Conservation (phyloP, 2,113 vertebrate species). For the Paralichthys olivaceus region DNA sequence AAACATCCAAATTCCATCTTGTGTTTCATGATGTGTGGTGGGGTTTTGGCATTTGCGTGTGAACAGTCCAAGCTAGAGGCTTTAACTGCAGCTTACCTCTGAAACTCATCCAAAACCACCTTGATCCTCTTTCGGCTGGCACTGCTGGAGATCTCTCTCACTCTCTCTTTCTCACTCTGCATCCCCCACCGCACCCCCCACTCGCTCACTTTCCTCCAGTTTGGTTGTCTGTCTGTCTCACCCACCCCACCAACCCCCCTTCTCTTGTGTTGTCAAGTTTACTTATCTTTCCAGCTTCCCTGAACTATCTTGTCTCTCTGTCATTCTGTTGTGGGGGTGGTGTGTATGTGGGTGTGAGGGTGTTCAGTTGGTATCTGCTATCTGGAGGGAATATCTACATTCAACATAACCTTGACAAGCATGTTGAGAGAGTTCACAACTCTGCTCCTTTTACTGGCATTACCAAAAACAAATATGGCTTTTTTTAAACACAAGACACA, state of each 20-base stretch:
- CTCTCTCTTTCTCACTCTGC: conserved; percentile 21
- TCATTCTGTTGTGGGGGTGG: conserved; percentile 50
- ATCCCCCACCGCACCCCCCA: background rate
- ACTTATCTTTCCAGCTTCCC: conserved; percentile 55
- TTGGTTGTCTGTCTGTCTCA: conserved; percentile 30
- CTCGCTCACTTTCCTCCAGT: conserved; percentile 5
- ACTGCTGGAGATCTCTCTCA: conserved; percentile 48
- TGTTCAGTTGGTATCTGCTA: conserved; percentile 42
- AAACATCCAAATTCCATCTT: conserved; percentile 53
- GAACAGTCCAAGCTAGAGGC: conserved; percentile 67
- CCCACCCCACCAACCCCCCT: conserved; percentile 15
- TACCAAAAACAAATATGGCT: background rate
- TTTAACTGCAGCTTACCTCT: conserved; percentile 73
- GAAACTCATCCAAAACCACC: conserved; percentile 76
- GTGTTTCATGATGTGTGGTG: conserved; percentile 54
- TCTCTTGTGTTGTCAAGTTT: conserved; percentile 53
- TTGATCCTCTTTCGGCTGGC: conserved; percentile 70
- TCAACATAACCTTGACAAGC: conserved; percentile 55
- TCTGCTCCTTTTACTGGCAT: conserved; percentile 24
- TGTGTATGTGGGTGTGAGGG: conserved; percentile 52
- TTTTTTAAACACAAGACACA: background rate
- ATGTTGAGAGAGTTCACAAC: conserved; percentile 20
- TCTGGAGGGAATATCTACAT: conserved; percentile 55
- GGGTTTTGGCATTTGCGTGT: conserved; percentile 63
- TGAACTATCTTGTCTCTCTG: conserved; percentile 65